Base-by-base conservation (phyloP, 2,113 vertebrate species). In the Poecile atricapillus region DNA sequence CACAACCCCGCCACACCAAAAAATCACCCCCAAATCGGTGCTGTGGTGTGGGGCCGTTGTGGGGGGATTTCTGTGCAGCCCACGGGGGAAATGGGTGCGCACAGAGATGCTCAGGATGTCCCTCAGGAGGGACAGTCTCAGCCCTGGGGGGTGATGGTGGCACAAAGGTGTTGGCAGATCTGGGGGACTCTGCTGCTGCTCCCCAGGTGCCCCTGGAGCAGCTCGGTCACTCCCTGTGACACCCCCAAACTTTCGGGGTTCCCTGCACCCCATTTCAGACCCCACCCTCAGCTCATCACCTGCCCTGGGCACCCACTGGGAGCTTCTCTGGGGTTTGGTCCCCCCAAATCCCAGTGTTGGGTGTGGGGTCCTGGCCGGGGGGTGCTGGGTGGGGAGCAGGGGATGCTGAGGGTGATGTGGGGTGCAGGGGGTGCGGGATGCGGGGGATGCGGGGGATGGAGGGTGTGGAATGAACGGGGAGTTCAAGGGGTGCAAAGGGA, bases 21-120 rank as follows among this genome's bases (percentile, higher is more conserved):
- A 82, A 64, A 20, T 8, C 5, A 30, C 49, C 70, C 85, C 62
- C 2, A 43, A 62, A 58, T 23, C 28, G 2, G 12, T 0, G 3
- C 0, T 4, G 7, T 0, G 47, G 9, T 2, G 6, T 6, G 30
- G 15, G 68, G 5, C 9, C 16, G 0, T 3, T 5, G 17, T 0
- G 21, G 14, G 18, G 56, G 13, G 11, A 3, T 20, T 7, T 46
- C 30, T 6, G 25, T 13, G 49, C 74, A 16, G 47, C 46, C 64
- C 55, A 6, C 5, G 2, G 4, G 14, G 35, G 74, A 13, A 43
- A 10, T 0, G 67, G 35, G 4, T 8, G 43, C 5, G 6, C 14
- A 62, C 44, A 50, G 71, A 31, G 52, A 5, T 31, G 53, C 14
- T 25, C 28, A 3, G 75, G 56, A 1, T 64, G 53, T 50, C 47